Conservation (phyloP, 1,140 invertebrate species). For the Centruroides vittatus region DNA sequence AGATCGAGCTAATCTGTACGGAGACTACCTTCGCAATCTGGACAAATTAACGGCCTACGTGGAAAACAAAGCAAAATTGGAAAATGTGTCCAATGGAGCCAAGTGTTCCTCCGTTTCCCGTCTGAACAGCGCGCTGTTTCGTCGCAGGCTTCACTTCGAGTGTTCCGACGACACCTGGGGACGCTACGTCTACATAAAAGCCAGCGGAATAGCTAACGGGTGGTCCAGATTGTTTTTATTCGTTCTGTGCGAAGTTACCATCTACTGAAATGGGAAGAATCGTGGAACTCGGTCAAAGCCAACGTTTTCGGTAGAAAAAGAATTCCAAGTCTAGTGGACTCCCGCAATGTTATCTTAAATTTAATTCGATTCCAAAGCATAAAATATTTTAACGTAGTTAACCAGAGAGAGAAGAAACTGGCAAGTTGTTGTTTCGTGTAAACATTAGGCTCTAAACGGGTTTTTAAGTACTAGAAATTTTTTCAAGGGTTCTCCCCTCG, state of each 20-base stretch:
- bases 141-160: conserved; percentile 33
- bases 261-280: conserved; percentile 25
- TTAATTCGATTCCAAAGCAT: too few species aligned
- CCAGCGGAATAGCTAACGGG: conserved; percentile 33
- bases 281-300: too few species aligned
- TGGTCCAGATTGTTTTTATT: conserved; percentile 38
- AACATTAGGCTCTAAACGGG: too few species aligned
- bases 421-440: too few species aligned
- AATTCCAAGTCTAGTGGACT: too few species aligned
- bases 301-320: too few species aligned
- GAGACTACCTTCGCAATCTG: conserved; percentile 37
- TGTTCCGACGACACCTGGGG: conserved; percentile 34
- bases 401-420: too few species aligned
- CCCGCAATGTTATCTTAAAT: too few species aligned
- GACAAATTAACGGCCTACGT: conserved; percentile 40
- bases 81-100: conserved; percentile 23
- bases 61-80: conserved; percentile 31
- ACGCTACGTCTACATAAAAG: conserved; percentile 40
- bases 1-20: conserved; percentile 32
- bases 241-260: conserved; percentile 40
- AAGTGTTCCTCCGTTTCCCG: conserved; percentile 37
- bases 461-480: too few species aligned
- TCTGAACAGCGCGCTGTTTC: conserved; percentile 37
- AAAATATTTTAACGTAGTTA: too few species aligned
- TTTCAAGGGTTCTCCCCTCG: too few species aligned